Conservation (phyloP, 2,797 vertebrate species). For the Prionace glauca region DNA sequence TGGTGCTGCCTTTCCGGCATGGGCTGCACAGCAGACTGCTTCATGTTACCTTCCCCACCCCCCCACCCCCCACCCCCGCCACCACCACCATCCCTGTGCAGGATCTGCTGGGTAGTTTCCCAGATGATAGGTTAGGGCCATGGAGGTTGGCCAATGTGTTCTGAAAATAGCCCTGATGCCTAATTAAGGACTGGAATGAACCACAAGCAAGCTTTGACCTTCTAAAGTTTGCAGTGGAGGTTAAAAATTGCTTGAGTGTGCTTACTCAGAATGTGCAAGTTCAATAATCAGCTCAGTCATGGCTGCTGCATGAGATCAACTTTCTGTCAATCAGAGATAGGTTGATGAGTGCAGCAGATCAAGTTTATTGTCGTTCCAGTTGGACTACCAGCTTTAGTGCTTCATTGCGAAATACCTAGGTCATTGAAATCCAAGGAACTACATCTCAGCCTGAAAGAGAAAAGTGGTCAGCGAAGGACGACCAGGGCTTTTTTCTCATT, state of each 20-base stretch:
- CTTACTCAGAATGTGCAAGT: not conserved
- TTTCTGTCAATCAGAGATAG: not conserved
- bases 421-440: not conserved
- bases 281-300: not conserved
- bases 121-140: not conserved
- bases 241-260: not conserved
- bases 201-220: conserved; percentile 7
- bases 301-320: not conserved
- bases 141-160: not conserved
- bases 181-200: not conserved
- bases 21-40: no score
- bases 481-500: not conserved
- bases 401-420: not conserved
- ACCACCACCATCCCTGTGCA: no score
- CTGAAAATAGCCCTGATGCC: not conserved
- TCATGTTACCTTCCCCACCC: no score
- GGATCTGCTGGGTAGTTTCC: no score
- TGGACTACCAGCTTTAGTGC: not conserved
- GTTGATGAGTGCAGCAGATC: not conserved
- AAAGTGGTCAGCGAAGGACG: not conserved
- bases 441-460: not conserved
- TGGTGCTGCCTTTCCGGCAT: no score
- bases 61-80: no score
- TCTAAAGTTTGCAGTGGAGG: not conserved
- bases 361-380: not conserved